A percentile compares a stretch with the other conserved stretches of the same genome.
phyloP scores from a whole-genome alignment of 2,113 vertebrate genomes.

The Campylomormyrus numenius region DNA sequence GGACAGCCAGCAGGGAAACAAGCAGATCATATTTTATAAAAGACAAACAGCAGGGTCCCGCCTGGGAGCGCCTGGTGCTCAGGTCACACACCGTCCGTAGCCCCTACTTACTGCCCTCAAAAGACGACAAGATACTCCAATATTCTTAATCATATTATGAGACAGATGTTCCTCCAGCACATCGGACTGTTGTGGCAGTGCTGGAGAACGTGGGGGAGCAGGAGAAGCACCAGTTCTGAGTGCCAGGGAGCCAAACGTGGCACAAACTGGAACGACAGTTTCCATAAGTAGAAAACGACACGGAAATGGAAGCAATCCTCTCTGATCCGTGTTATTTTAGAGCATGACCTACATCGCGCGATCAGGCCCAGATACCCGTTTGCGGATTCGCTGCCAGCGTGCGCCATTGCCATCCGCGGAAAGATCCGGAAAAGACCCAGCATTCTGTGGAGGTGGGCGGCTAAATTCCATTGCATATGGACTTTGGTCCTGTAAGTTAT shows the following conservation, averaged over 20 bases:
- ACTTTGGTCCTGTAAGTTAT: not conserved
- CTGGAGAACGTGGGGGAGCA: not conserved
- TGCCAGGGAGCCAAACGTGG: not conserved
- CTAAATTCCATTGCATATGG: not conserved
- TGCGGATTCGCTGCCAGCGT: not conserved
- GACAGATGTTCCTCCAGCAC: not conserved
- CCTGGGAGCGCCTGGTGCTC: not conserved
- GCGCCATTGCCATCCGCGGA: not conserved
- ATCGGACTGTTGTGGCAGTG: not conserved
- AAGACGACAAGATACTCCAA: not conserved
- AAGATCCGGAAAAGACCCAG: not conserved
- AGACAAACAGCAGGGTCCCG: not conserved
- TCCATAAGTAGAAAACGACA: conserved; percentile 22
- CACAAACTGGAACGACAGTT: conserved; percentile 17
- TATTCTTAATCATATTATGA: not conserved
- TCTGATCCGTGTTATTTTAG: conserved; percentile 19
- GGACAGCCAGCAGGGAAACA: not conserved
- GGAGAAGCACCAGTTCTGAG: not conserved
- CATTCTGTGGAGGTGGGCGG: not conserved
- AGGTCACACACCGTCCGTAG: not conserved
- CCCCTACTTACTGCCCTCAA: not conserved
- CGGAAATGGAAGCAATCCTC: conserved; percentile 13
- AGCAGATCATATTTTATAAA: not conserved
- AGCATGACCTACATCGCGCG: conserved; percentile 11
- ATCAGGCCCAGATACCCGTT: conserved; percentile 18